Conservation (phyloP, 2,888 invertebrate species). For the Sarcophaga carnaria region DNA sequence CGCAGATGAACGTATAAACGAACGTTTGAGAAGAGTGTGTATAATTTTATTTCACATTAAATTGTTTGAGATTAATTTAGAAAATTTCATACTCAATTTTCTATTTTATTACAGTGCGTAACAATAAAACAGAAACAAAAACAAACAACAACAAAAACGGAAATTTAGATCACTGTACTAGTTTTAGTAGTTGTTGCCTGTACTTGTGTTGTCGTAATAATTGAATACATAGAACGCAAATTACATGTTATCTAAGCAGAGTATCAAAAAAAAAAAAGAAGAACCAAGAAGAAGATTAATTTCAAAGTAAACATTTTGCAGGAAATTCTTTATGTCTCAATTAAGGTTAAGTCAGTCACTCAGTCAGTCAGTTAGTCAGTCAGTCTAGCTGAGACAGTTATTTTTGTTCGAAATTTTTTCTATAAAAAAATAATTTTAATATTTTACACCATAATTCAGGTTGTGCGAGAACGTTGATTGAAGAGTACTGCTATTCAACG, state of each 20-base stretch:
- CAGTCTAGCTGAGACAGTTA: not conserved
- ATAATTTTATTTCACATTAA: slow-evolving; percentile 49
- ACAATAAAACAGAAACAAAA: slow-evolving; percentile 1
- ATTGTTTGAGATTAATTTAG: slow-evolving; percentile 47
- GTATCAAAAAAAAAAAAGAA: slow-evolving; percentile 3
- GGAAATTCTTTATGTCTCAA: slow-evolving; percentile 65
- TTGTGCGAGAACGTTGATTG: not conserved
- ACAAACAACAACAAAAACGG: slow-evolving; percentile 13
- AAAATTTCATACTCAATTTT: slow-evolving; percentile 45
- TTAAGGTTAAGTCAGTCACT: slow-evolving; percentile 59
- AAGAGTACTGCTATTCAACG: not conserved
- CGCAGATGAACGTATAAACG: not conserved
- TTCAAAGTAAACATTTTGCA: slow-evolving; percentile 47
- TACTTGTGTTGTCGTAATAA: slow-evolving; percentile 40
- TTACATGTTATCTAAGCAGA: slow-evolving; percentile 37
- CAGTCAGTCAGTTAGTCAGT: not conserved
- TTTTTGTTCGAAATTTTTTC: not conserved
- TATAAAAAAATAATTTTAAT: not conserved
- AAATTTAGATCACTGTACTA: slow-evolving; percentile 50
- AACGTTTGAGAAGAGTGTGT: not conserved
- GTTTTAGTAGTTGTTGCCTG: slow-evolving; percentile 39
- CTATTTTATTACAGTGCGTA: slow-evolving; percentile 29
- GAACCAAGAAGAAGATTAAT: slow-evolving; percentile 15
- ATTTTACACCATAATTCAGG: slow-evolving; percentile 37
- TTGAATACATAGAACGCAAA: slow-evolving; percentile 51